Conservation (phyloP, 2,113 vertebrate genomes). For the Sarotherodon lohbergeri region DNA sequence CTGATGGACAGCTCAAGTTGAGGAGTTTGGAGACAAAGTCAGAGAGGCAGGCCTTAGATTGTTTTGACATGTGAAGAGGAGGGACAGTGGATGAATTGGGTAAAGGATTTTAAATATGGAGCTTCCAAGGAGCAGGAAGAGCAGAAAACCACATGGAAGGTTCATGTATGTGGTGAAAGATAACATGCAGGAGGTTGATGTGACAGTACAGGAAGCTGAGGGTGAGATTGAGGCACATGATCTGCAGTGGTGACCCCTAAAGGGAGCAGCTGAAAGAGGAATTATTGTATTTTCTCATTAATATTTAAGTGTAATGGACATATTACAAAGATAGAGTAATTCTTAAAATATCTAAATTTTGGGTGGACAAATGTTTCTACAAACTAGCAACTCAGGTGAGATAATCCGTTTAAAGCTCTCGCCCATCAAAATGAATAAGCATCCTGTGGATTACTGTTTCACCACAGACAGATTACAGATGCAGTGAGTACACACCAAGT, state of each 20-base stretch:
- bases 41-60: no score
- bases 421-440: neutral
- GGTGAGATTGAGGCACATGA: neutral
- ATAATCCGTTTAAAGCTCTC: neutral
- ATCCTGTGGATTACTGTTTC: neutral
- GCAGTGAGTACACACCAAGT: neutral
- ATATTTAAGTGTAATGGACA: neutral
- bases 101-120: neutral
- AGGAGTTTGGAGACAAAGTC: neutral
- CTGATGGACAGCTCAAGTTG: neutral
- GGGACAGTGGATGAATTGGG: neutral
- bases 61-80: neutral
- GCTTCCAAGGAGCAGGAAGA: neutral
- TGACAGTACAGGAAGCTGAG: fast-evolving
- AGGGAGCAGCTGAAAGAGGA: neutral
- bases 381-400: neutral
- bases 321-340: neutral
- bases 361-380: neutral
- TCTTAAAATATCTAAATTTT: neutral
- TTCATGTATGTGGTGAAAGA: neutral
- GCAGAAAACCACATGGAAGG: neutral
- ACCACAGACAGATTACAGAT: neutral
- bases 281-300: neutral
- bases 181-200: neutral
- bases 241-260: neutral